Conservation (phyloP, 2,797 vertebrate genomes). For the Morelia viridis region DNA sequence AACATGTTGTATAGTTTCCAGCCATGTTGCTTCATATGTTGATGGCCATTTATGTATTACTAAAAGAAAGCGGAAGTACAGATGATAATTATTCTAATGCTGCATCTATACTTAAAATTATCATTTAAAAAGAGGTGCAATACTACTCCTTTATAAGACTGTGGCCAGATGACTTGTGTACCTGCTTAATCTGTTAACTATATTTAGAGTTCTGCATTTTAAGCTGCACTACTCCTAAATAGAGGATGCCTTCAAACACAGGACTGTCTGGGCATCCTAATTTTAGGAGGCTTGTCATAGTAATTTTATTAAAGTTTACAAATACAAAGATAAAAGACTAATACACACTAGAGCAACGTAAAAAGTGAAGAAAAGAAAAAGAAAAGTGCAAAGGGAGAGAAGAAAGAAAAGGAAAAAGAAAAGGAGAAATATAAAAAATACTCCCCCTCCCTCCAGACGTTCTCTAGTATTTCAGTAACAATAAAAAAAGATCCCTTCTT, state of each 20-base stretch:
- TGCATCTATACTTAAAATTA: too few species aligned
- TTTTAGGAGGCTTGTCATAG: not conserved
- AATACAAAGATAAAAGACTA: too few species aligned
- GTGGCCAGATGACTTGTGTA: not conserved
- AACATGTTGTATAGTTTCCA: not conserved
- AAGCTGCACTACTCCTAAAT: not conserved
- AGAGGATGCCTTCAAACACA: not conserved
- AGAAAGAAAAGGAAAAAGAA: too few species aligned
- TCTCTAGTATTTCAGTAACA: too few species aligned
- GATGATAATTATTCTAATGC: not conserved
- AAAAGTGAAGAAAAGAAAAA: too few species aligned
- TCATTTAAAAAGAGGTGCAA: not conserved
- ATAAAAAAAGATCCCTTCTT: too few species aligned
- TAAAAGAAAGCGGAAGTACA: not conserved
- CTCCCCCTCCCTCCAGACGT: too few species aligned
- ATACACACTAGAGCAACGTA: too few species aligned
- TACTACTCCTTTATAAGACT: not conserved
- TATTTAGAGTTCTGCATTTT: not conserved
- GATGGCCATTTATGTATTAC: not conserved
- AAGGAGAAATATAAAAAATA: too few species aligned
- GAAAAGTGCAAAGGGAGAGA: too few species aligned
- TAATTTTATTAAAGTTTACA: too few species aligned
- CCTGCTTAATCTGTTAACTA: not conserved
- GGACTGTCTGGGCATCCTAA: not conserved
- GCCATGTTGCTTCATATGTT: not conserved